Evolutionary conservation across 2,113 vertebrate species (phyloP), one percentile per base, ranked within the genome.

Genomic region (Propithecus coquereli): DNA sequence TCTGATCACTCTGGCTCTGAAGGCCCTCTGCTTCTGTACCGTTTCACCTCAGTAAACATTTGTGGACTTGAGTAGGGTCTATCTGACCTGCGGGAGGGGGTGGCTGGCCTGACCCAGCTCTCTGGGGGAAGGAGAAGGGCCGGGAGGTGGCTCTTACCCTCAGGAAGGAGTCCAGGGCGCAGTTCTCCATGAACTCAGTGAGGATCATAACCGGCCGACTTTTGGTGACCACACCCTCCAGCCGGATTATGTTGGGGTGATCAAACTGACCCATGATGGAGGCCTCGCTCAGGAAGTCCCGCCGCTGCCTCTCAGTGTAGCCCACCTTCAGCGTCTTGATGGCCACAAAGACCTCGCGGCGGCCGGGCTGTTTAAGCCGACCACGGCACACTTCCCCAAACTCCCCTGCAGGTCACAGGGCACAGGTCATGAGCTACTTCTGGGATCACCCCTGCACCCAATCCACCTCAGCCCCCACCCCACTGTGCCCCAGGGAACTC

Each of bases 231-330:
- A 99, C 99, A 0, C 99, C 99, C 97, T 99, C 99, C 97, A 99
- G 98, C 18, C 99, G 99, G 96, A 99, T 99, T 94, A 99, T 99
- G 97, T 99, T 99, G 97, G 99, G 99, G 90, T 99, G 99, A 98
- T 99, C 99, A 0, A 99, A 99, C 98, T 99, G 99, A 57, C 99
- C 99, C 99, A 99, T 99, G 98, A 99, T 99, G 98, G 99, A 99
- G 37, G 99, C 99, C 95, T 99, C 99, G 0, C 99, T 99, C 92
- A 99, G 98, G 98, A 99, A 99, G 98, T 99, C 99, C 65, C 99
- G 98, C 94, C 99, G 99, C 98, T 99, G 99, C 61, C 99, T 98
- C 96, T 99, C 99, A 0, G 99, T 99, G 98, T 99, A 99, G 96
- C 99, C 99, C 96, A 99, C 99, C 94, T 99, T 99, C 96, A 99